A percentile compares a stretch with the other conserved stretches of the same genome.
phyloP scores from a whole-genome alignment of 2,113 vertebrate genomes.

The Lasiurus borealis region DNA sequence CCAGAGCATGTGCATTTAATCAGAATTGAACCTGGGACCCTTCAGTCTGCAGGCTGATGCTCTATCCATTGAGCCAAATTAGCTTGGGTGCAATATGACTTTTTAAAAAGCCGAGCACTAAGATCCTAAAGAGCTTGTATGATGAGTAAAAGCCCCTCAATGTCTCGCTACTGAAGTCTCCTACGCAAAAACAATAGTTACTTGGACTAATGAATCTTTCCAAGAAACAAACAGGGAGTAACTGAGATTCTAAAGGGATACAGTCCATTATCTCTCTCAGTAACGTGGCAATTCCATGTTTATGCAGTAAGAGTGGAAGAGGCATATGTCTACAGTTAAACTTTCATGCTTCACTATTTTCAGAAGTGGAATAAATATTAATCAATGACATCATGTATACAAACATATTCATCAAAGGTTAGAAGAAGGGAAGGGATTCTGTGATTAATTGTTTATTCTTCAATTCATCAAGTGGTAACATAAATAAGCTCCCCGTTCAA shows the following conservation, averaged over 20 bases:
- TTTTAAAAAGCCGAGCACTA: not conserved
- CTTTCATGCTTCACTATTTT: conserved; percentile 73
- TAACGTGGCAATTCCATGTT: conserved; percentile 67
- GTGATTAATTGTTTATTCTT: conserved; percentile 78
- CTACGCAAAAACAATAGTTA: conserved; percentile 24
- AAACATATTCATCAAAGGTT: conserved; percentile 70
- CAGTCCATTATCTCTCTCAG: conserved; percentile 69
- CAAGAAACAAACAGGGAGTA: conserved; percentile 43
- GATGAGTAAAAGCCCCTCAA: not conserved
- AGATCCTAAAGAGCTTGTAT: not conserved
- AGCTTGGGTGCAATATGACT: not conserved
- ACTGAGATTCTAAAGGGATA: conserved; percentile 32
- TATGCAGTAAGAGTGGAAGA: conserved; percentile 64
- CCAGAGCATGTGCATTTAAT: too few species aligned
- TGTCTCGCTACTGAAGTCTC: not conserved
- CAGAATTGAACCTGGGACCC: too few species aligned
- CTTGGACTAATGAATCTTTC: conserved; percentile 30
- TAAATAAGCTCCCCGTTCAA: conserved; percentile 76
- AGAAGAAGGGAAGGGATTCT: conserved; percentile 47
- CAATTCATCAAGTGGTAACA: conserved; percentile 68
- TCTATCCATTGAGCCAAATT: too few species aligned
- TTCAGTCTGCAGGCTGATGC: too few species aligned
- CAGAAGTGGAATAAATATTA: conserved; percentile 73
- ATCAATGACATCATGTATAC: conserved; percentile 73
- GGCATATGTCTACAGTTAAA: conserved; percentile 64